Conservation (phyloP, 2,797 vertebrate species). For the Fringilla coelebs region DNA sequence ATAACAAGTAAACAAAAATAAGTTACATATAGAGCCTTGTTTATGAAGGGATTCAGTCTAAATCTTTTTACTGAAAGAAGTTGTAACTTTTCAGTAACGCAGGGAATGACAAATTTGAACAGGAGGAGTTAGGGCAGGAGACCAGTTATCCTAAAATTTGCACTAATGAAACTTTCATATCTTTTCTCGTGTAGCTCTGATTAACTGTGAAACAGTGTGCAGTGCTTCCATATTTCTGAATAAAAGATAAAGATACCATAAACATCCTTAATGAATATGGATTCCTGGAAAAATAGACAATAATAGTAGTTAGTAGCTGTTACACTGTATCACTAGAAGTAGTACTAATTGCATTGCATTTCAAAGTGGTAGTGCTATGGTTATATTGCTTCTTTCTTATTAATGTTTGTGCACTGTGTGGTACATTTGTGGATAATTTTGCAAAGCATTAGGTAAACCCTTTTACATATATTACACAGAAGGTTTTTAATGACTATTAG, state of each 20-base stretch:
- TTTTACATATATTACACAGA: slow-evolving; percentile 36
- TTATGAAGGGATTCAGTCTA: neutral
- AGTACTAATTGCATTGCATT: slow-evolving; percentile 55
- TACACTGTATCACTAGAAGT: slow-evolving; percentile 55
- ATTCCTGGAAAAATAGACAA: slow-evolving; percentile 58
- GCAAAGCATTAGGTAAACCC: slow-evolving; percentile 56
- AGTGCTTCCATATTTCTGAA: slow-evolving; percentile 58
- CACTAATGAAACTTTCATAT: slow-evolving; percentile 11
- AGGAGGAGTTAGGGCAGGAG: neutral
- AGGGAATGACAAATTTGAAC: neutral
- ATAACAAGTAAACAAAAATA: neutral
- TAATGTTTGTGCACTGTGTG: slow-evolving; percentile 54
- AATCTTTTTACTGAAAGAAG: neutral
- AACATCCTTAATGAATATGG: slow-evolving; percentile 53
- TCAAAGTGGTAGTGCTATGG: slow-evolving; percentile 55
- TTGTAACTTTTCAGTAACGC: neutral
- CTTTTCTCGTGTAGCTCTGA: slow-evolving; percentile 24
- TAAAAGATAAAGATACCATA: slow-evolving; percentile 34
- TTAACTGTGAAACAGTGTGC: slow-evolving; percentile 53
- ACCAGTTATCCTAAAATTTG: slow-evolving; percentile 3
- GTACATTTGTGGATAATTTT: slow-evolving; percentile 62
- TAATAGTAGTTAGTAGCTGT: slow-evolving; percentile 63
- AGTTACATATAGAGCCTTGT: neutral
- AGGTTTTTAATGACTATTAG: slow-evolving; percentile 50
- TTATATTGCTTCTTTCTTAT: slow-evolving; percentile 52